Evolutionary conservation across 2,797 vertebrate species (phyloP).

Genomic region (Nannoperca obscura): DNA sequence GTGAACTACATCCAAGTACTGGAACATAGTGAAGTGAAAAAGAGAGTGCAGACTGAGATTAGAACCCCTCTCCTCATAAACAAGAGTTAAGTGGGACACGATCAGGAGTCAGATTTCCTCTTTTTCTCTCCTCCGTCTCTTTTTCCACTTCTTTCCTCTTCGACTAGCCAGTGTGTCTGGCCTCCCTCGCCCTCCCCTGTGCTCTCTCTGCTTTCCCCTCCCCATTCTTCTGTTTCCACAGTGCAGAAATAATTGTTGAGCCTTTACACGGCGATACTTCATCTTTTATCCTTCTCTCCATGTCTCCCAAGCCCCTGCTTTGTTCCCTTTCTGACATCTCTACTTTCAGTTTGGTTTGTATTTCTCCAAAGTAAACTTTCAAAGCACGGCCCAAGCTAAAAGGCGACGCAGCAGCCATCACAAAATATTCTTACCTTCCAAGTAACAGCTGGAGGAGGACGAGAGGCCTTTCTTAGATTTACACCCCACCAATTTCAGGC

Average conservation of each 20-base stretch:
- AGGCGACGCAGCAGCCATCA: conserved; percentile 4
- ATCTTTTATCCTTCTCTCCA: conserved; percentile 26
- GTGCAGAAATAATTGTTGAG: conserved; percentile 71
- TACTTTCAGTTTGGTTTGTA: background rate
- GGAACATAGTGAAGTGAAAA: conserved; percentile 35
- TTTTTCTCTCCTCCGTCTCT: conserved; percentile 81
- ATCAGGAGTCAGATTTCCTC: conserved; percentile 86
- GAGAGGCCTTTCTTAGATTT: conserved; percentile 99
- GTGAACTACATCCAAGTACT: conserved; percentile 5
- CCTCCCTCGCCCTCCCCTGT: conserved; percentile 79
- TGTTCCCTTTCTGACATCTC: background rate
- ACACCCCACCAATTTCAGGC: conserved; percentile 99
- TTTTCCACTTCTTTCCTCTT: conserved; percentile 82
- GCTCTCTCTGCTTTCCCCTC: conserved; percentile 69
- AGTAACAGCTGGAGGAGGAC: conserved; percentile 97
- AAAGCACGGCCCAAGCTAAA: background rate
- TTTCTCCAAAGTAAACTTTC: conserved; percentile 25
- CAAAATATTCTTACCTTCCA: conserved; percentile 92
- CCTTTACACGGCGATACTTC: conserved; percentile 49
- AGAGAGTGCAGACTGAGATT: conserved; percentile 57
- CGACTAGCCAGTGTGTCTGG: conserved; percentile 87
- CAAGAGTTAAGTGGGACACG: conserved; percentile 80
- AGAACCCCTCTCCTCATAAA: conserved; percentile 78
- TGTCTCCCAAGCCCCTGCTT: background rate
- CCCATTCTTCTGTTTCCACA: conserved; percentile 84